Evolutionary conservation across 2,797 vertebrate genomes (phyloP).

Genomic region (Chanos chanos): DNA sequence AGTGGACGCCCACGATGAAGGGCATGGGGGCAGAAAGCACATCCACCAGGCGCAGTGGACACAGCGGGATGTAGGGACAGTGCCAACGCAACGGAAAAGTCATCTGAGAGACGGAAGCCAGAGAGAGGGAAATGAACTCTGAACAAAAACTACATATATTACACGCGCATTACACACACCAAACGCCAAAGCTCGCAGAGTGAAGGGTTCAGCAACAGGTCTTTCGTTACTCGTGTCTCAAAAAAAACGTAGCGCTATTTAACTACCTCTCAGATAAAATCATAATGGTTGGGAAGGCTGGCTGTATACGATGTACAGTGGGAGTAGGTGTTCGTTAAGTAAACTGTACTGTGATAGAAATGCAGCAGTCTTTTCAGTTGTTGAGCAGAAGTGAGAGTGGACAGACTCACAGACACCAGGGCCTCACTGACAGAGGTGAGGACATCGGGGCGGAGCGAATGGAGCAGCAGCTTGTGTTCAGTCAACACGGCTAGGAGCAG

Average conservation of each 20-base stretch:
- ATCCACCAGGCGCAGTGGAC: conserved; percentile 88
- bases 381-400: too few relatives aligned
- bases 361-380: too few relatives aligned
- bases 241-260: too few relatives aligned
- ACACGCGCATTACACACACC: background rate
- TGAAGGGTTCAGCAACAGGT: too few relatives aligned
- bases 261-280: too few relatives aligned
- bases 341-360: too few relatives aligned
- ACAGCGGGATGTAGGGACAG: conserved; percentile 94
- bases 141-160: background rate
- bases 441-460: conserved; percentile 85
- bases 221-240: too few relatives aligned
- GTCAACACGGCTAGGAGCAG: conserved; percentile 85
- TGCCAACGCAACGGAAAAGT: conserved; percentile 91
- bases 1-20: conserved; percentile 94
- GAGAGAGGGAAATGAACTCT: background rate
- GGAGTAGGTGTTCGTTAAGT: too few relatives aligned
- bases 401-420: conserved; percentile 84
- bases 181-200: background rate
- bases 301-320: too few relatives aligned
- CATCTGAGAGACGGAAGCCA: conserved; percentile 70
- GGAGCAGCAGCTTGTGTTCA: conserved; percentile 89
- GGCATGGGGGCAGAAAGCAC: conserved; percentile 91
- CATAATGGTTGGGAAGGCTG: too few relatives aligned
- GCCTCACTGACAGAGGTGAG: conserved; percentile 91